These are phyloP conservation scores for Rhinella marina DNA, from an alignment of 2,797 vertebrate species.

Conservation along the genomic window DNA sequence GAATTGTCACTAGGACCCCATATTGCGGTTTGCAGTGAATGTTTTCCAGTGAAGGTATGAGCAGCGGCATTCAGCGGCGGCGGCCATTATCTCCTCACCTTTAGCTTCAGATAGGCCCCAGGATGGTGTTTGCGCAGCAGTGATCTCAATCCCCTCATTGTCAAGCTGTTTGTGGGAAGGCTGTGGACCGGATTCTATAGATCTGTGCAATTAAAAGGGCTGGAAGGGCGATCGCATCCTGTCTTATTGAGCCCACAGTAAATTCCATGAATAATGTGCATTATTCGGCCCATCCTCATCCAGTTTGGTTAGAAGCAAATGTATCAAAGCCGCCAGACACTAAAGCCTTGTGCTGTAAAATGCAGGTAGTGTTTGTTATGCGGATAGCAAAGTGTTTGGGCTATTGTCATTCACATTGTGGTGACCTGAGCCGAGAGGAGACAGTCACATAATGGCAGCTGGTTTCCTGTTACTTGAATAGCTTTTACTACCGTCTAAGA, in stretches of 20 bases:
- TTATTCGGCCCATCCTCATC: conserved; percentile 53
- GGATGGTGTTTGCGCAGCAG: conserved; percentile 55
- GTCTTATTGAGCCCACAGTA: conserved; percentile 16
- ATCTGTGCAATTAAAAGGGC: conserved; percentile 52
- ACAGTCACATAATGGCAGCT: conserved; percentile 60
- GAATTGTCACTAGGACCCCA: too few relatives aligned
- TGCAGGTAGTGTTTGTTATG: conserved; percentile 70
- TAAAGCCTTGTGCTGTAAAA: conserved; percentile 52
- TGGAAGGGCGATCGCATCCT: conserved; percentile 45
- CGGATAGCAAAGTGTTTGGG: conserved; percentile 57
- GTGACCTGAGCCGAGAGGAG: conserved; percentile 61
- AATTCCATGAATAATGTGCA: conserved; percentile 58
- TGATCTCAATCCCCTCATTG: conserved; percentile 55
- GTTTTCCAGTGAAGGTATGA: background rate
- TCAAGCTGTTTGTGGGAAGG: conserved; percentile 31
- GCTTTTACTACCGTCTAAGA: conserved; percentile 46
- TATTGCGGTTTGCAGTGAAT: background rate
- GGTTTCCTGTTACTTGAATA: conserved; percentile 66
- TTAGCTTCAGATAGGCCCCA: conserved; percentile 26
- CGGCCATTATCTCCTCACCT: conserved; percentile 29
- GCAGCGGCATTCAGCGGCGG: background rate
- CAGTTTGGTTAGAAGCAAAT: conserved; percentile 50
- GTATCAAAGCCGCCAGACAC: conserved; percentile 24
- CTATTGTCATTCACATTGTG: conserved; percentile 70
- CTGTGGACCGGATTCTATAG: conserved; percentile 34